Percentiles rank a stretch among this genome's conserved stretches.
Evolutionary conservation across 2,113 vertebrate species (phyloP).

Genomic region (Connochaetes taurinus): DNA sequence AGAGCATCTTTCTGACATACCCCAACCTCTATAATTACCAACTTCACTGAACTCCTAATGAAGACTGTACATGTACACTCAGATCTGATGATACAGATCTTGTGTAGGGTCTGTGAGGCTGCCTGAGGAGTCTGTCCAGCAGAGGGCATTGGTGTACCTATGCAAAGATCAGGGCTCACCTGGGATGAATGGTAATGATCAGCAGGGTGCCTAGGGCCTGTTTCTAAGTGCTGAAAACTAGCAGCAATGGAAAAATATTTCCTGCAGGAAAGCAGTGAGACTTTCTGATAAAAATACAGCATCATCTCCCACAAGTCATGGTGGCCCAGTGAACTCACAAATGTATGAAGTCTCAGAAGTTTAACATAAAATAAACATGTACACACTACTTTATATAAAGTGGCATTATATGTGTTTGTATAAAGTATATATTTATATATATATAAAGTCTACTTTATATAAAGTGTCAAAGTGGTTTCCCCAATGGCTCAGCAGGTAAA

Average conservation of each 20-base stretch:
- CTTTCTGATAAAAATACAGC: neutral
- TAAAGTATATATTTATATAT: neutral
- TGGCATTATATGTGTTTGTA: neutral
- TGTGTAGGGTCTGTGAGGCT: neutral
- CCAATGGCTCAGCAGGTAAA: neutral
- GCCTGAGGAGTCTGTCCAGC: neutral
- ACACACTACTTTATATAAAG: neutral
- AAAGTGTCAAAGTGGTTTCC: neutral
- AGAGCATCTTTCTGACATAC: neutral
- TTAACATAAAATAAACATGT: neutral
- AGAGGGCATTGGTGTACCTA: constrained; percentile 42
- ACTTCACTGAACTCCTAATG: neutral
- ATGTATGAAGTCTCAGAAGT: neutral
- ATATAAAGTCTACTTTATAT: neutral
- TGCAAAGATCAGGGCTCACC: neutral
- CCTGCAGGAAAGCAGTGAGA: neutral
- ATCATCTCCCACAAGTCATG: neutral
- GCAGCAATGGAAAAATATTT: neutral
- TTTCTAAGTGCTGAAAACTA: neutral
- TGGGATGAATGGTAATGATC: neutral
- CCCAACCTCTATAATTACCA: neutral
- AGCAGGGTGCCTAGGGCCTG: neutral
- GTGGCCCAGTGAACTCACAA: neutral
- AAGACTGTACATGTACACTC: neutral
- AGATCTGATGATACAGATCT: neutral